phyloP scores from a whole-genome alignment of 2,888 invertebrate genomes.

The Protophormia terraenovae region DNA sequence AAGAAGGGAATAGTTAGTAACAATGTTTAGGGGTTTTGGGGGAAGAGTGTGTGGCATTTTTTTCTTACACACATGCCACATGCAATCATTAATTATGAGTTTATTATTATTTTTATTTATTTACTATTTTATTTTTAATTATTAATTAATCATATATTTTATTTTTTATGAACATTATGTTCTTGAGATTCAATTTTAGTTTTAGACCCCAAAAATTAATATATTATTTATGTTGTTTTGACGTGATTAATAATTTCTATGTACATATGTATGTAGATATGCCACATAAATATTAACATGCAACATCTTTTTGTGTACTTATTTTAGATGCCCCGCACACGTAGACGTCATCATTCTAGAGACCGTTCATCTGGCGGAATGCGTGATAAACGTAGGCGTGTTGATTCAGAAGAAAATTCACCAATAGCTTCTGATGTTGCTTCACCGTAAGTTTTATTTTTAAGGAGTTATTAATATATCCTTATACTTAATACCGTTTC shows the following conservation, averaged over 20 bases:
- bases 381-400: constrained; percentile 86
- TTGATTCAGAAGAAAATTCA: constrained; percentile 84
- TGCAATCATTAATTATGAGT: not conserved
- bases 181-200: not conserved
- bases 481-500: not conserved
- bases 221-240: not conserved
- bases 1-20: not conserved
- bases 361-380: constrained; percentile 82
- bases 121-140: not conserved
- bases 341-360: constrained; percentile 90
- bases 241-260: not conserved
- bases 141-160: not conserved
- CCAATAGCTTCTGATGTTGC: constrained; percentile 75
- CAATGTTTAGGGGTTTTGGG: not conserved
- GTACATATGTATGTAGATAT: not conserved
- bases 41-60: not conserved
- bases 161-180: not conserved
- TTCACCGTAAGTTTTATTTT: constrained; percentile 78
- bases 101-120: not conserved
- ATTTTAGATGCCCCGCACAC: constrained; percentile 90
- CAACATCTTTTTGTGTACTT: constrained; percentile 50
- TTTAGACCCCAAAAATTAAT: not conserved
- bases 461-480: too few relatives aligned
- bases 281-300: not conserved
- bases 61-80: not conserved